Percentiles rank a stretch among this genome's conserved stretches.
These are phyloP conservation scores for Avahi laniger DNA, from an alignment of 2,797 vertebrate genomes.

Conservation along the genomic window DNA sequence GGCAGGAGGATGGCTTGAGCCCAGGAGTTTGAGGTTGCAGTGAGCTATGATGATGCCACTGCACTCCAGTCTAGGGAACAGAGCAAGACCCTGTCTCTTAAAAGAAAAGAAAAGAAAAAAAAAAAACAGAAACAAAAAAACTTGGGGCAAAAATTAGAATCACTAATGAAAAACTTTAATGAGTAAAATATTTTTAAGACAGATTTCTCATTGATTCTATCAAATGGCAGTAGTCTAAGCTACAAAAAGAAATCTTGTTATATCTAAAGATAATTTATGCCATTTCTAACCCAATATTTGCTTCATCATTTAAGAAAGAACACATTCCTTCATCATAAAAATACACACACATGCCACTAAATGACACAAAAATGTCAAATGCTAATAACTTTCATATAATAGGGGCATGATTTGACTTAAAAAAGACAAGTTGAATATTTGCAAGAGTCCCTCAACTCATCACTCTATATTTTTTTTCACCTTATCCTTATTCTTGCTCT, in stretches of 20 bases:
- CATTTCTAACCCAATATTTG: slow-evolving; percentile 8
- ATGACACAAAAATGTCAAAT: neutral
- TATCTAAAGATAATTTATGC: neutral
- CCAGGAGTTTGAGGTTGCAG: neutral
- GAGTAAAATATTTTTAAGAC: neutral
- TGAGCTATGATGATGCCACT: neutral
- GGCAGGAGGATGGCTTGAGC: neutral
- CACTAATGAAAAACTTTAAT: neutral
- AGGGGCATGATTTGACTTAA: neutral
- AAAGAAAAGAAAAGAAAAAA: neutral
- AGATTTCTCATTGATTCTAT: neutral
- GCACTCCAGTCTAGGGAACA: neutral
- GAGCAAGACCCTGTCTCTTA: neutral
- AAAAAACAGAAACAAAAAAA: neutral
- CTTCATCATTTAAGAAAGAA: neutral
- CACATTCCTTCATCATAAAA: neutral
- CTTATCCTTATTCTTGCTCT: neutral
- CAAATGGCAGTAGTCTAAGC: neutral
- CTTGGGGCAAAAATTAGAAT: neutral
- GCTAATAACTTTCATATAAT: neutral
- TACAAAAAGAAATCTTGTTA: neutral
- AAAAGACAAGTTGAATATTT: neutral
- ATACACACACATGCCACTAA: neutral
- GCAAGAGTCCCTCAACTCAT: neutral
- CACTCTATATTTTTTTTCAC: neutral